These are phyloP conservation scores for Myrmecophaga tridactyla DNA, from an alignment of 2,113 vertebrate species.

Conservation along the genomic window DNA sequence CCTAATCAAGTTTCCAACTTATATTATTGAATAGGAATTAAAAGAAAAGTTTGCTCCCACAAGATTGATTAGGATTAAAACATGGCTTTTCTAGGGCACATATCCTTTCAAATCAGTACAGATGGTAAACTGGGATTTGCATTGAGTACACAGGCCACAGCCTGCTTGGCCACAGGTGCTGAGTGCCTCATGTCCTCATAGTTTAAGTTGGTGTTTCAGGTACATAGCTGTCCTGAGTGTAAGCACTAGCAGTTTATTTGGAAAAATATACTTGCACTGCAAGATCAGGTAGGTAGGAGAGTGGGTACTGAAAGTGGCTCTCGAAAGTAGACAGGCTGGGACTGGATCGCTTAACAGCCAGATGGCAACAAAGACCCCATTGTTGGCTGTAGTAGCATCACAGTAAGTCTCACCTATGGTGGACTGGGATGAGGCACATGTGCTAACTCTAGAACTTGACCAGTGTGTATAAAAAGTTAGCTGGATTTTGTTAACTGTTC, in stretches of 20 bases:
- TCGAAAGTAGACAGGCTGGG: background rate
- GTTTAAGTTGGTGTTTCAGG: slow-evolving; percentile 91
- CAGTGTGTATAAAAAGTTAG: background rate
- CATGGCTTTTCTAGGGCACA: too few species aligned
- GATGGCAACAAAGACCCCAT: background rate
- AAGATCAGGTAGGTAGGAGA: background rate
- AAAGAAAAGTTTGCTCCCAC: too few species aligned
- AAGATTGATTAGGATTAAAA: too few species aligned
- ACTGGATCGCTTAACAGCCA: background rate
- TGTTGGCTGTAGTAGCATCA: background rate
- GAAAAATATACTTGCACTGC: background rate
- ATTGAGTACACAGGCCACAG: slow-evolving; percentile 92
- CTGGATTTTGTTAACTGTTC: background rate
- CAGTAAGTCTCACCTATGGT: background rate
- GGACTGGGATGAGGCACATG: background rate
- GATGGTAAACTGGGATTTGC: slow-evolving; percentile 96
- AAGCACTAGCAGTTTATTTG: too few species aligned
- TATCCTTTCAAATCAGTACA: too few species aligned
- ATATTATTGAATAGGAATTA: too few species aligned
- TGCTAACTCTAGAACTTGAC: background rate
- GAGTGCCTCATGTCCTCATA: slow-evolving; percentile 99
- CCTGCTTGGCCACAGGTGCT: slow-evolving; percentile 95
- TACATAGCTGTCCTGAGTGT: too few species aligned
- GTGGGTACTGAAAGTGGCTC: background rate
- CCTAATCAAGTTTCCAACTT: too few species aligned